Evolutionary conservation across 2,113 vertebrate species (phyloP), one percentile per base, ranked within the genome.

Genomic region (Monarcha castaneiventris): DNA sequence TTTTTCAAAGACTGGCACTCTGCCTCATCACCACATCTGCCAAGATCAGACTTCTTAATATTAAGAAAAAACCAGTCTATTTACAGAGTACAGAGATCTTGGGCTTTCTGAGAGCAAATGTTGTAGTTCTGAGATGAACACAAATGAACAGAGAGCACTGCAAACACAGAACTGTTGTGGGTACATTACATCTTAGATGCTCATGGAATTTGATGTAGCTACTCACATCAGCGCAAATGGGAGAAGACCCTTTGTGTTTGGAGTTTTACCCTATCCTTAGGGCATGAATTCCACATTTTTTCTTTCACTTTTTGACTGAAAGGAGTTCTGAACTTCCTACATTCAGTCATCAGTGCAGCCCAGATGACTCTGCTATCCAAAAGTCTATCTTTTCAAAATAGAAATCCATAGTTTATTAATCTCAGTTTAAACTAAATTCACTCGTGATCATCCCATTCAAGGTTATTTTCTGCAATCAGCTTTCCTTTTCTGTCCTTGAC

Each of bases 401-500:
- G 55, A 69, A 90, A 83, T 43, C 41, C 20, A 39, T 54, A 66
- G 41, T 87, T 93, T 87, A 46, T 76, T 85, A 68, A 89, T 82
- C 41, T 27, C 18, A 10, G 13, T 77, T 93, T 80, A 88, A 90
- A 83, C 49, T 88, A 20, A 88, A 72, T 84, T 76, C 54, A 46
- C 10, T 84, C 54, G 7, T 27, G 52, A 91, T 93, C 56, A 89
- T 13, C 11, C 3, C 23, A 37, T 90, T 88, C 75, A 94, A 90
- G 51, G 75, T 92, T 55, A 77, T 83, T 93, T 94, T 62, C 90
- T 90, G 43, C 83, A 94, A 92, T 93, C 72, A 94, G n/a, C 7
- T 90, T 46, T 83, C 77, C 61, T 63, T 87, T 84, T 75, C 76
- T 90, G 20, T 68, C 54, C 51, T 79, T 88, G 46, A 18, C 26